A percentile compares a stretch with the other conserved stretches of the same genome.
phyloP scores from a whole-genome alignment of 2,797 vertebrate genomes.

The Rhinoraja longicauda region DNA sequence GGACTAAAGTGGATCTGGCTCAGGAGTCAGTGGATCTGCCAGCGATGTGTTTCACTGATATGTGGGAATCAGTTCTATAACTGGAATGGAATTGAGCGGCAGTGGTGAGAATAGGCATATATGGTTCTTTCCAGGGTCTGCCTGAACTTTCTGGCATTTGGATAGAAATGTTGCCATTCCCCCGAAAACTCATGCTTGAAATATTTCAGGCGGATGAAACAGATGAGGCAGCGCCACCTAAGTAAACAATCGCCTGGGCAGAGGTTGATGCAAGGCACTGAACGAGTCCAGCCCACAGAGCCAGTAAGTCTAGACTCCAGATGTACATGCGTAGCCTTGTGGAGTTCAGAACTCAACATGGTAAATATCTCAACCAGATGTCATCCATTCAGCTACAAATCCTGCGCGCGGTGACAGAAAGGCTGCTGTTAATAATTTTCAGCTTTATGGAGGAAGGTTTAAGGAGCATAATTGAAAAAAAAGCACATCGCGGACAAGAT shows the following conservation, averaged over 20 bases:
- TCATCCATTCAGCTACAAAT: constrained; percentile 63
- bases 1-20: background rate
- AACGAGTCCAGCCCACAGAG: constrained; percentile 55
- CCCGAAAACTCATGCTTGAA: constrained; percentile 38
- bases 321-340: constrained; percentile 59
- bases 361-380: constrained; percentile 71
- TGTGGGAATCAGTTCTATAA: constrained; percentile 16
- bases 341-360: constrained; percentile 52
- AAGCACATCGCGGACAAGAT: constrained; percentile 29
- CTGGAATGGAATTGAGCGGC: constrained; percentile 31
- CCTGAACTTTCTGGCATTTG: constrained; percentile 24
- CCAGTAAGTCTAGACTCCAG: constrained; percentile 79
- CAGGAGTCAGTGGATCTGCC: constrained; percentile 3
- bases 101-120: constrained; percentile 38
- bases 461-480: constrained; percentile 38
- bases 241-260: constrained; percentile 47
- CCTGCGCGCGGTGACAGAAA: constrained; percentile 54
- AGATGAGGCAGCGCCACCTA: constrained; percentile 48
- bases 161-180: constrained; percentile 34
- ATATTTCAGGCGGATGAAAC: constrained; percentile 40
- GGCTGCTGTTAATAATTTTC: constrained; percentile 51
- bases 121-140: constrained; percentile 18
- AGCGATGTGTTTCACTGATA: constrained; percentile 14
- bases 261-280: constrained; percentile 46
- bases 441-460: constrained; percentile 45